These are phyloP conservation scores for Neodontobutis hainanensis DNA, from an alignment of 2,113 vertebrate genomes.

Conservation along the genomic window DNA sequence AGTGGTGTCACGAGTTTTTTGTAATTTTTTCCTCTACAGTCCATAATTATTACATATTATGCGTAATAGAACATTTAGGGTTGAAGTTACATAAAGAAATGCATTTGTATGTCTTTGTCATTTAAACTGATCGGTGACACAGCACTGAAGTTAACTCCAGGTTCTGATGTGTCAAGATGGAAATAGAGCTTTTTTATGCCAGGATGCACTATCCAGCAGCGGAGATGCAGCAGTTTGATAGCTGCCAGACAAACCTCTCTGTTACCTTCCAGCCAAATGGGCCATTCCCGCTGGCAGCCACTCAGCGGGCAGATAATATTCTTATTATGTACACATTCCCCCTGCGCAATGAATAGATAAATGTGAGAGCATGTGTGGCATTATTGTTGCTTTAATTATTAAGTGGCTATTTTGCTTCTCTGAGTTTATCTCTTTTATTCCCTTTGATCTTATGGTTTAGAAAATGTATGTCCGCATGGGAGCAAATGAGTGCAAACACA, in stretches of 20 bases:
- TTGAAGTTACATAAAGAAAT: no score
- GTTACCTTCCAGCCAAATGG: conserved; percentile 56
- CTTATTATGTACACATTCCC: conserved; percentile 63
- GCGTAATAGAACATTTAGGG: no score
- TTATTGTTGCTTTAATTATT: conserved; percentile 65
- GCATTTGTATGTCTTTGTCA: no score
- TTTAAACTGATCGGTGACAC: conserved; percentile 19
- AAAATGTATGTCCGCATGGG: conserved; percentile 19
- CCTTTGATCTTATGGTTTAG: conserved; percentile 19
- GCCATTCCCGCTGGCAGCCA: conserved; percentile 57
- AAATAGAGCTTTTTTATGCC: conserved; percentile 40
- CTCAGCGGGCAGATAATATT: conserved; percentile 61
- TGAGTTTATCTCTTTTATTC: conserved; percentile 37
- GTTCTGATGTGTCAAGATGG: conserved; percentile 26
- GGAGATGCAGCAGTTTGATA: conserved; percentile 55
- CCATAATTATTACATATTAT: no score
- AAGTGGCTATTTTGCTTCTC: conserved; percentile 38
- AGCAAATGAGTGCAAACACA: conserved; percentile 26
- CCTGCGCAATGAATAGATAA: conserved; percentile 54
- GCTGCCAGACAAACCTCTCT: conserved; percentile 49
- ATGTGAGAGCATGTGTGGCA: conserved; percentile 44
- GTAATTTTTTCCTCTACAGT: no score
- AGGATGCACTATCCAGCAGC: conserved; percentile 42
- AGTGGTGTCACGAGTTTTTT: no score
- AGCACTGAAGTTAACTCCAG: conserved; percentile 24